phyloP scores from a whole-genome alignment of 1,140 invertebrate species.

The Ceratina australensis region DNA sequence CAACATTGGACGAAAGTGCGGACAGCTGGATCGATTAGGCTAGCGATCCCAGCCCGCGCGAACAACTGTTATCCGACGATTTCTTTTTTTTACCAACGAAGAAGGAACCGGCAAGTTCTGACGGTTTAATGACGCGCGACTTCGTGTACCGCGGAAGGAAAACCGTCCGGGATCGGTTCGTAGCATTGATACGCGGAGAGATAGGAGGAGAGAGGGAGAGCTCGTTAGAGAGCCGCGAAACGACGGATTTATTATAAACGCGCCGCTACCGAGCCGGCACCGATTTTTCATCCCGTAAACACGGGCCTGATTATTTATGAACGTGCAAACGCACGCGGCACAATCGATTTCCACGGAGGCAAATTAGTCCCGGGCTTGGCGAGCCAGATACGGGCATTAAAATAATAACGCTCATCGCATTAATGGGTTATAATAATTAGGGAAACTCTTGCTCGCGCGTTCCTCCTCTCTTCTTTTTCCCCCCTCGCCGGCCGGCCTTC shows the following conservation, averaged over 20 bases:
- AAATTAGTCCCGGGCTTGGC: conserved; percentile 71
- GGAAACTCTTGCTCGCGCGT: conserved; percentile 72
- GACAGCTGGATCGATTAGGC: conserved; percentile 3
- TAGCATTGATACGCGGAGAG: conserved; percentile 30
- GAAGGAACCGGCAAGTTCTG: background rate
- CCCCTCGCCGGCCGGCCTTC: background rate
- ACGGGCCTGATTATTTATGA: conserved; percentile 74
- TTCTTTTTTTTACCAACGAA: background rate
- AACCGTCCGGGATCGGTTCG: conserved; percentile 3
- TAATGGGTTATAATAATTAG: conserved; percentile 78
- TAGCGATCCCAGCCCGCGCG: background rate
- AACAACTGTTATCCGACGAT: background rate
- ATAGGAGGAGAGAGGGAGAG: conserved; percentile 28
- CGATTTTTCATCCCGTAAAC: conserved; percentile 71
- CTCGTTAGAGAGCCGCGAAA: conserved; percentile 62
- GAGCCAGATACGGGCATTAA: conserved; percentile 72
- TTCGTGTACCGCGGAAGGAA: conserved; percentile 17
- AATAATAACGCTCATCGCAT: conserved; percentile 77
- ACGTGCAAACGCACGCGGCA: conserved; percentile 72
- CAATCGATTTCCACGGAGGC: conserved; percentile 74
- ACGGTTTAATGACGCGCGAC: conserved; percentile 1
- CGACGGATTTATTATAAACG: conserved; percentile 65
- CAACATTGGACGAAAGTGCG: background rate
- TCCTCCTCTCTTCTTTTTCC: conserved; percentile 1
- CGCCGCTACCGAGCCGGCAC: conserved; percentile 48